phyloP scores from a whole-genome alignment of 2,888 invertebrate genomes.

The Lomographa bimaculata region DNA sequence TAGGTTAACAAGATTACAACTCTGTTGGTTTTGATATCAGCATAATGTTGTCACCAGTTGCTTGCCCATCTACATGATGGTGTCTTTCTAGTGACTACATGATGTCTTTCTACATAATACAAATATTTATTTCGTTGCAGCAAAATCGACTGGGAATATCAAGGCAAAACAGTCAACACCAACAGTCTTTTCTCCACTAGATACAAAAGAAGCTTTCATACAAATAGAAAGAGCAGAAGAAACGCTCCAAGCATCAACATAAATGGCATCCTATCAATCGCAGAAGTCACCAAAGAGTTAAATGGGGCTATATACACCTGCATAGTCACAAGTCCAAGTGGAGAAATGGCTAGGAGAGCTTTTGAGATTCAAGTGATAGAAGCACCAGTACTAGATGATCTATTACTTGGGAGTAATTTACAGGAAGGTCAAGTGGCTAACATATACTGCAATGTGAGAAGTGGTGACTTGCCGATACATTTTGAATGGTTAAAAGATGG shows the following conservation, averaged over 20 bases:
- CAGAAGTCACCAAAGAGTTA: conserved; percentile 84
- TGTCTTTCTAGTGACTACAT: no score
- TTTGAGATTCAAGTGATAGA: conserved; percentile 88
- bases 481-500: conserved; percentile 88
- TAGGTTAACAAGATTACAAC: no score
- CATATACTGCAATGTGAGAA: conserved; percentile 90
- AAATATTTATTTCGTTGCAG: no score
- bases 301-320: conserved; percentile 92
- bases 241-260: conserved; percentile 63
- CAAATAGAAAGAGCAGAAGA: conserved; percentile 52
- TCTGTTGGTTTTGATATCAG: no score
- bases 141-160: conserved; percentile 78
- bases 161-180: conserved; percentile 63
- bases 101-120: no score
- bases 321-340: conserved; percentile 88
- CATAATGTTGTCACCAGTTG: no score
- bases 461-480: conserved; percentile 88
- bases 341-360: conserved; percentile 78
- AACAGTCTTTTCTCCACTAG: conserved; percentile 65
- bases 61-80: no score
- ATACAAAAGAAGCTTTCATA: conserved; percentile 53
- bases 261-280: conserved; percentile 84
- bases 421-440: conserved; percentile 93
- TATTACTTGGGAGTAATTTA: conserved; percentile 90
- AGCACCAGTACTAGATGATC: conserved; percentile 92